phyloP scores from a whole-genome alignment of 2,888 invertebrate genomes.

The Caenorhabditis auriculariae region DNA sequence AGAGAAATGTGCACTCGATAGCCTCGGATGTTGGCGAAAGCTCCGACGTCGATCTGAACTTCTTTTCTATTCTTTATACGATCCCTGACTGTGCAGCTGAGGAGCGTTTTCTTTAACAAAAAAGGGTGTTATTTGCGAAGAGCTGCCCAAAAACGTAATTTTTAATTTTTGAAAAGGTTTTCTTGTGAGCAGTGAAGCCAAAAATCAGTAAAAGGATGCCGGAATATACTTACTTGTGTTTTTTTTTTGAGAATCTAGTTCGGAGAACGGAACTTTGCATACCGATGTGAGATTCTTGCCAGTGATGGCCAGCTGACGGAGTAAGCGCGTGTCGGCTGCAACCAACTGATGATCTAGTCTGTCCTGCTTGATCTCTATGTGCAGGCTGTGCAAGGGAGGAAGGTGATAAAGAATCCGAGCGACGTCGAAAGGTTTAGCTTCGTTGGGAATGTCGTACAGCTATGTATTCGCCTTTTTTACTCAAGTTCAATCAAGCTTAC shows the following conservation, averaged over 20 bases:
- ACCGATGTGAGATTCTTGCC: slow-evolving; percentile 46
- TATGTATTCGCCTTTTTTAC: slow-evolving; percentile 14
- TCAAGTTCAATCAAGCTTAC: slow-evolving; percentile 12
- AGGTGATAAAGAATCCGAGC: slow-evolving; percentile 41
- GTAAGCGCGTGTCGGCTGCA: slow-evolving; percentile 43
- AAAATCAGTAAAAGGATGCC: too few species aligned
- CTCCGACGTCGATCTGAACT: slow-evolving; percentile 49
- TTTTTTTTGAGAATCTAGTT: too few species aligned
- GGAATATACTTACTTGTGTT: too few species aligned
- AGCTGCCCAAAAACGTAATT: too few species aligned
- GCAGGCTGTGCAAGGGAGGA: slow-evolving; percentile 49
- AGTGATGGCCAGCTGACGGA: slow-evolving; percentile 45
- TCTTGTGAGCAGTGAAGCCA: too few species aligned
- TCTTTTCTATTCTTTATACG: too few species aligned
- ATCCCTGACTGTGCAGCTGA: too few species aligned
- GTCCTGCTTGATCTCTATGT: slow-evolving; percentile 48
- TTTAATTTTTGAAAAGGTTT: too few species aligned
- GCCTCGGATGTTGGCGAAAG: slow-evolving; percentile 52
- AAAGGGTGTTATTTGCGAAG: too few species aligned
- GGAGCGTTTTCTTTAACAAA: too few species aligned
- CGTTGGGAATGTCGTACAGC: slow-evolving; percentile 44
- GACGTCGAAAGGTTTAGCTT: slow-evolving; percentile 41
- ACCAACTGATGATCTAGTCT: slow-evolving; percentile 42
- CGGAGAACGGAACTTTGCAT: too few species aligned
- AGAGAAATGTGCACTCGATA: slow-evolving; percentile 47